Evolutionary conservation across 2,113 vertebrate genomes (phyloP), one percentile per base, ranked within the genome.

Genomic region (Podiceps cristatus): DNA sequence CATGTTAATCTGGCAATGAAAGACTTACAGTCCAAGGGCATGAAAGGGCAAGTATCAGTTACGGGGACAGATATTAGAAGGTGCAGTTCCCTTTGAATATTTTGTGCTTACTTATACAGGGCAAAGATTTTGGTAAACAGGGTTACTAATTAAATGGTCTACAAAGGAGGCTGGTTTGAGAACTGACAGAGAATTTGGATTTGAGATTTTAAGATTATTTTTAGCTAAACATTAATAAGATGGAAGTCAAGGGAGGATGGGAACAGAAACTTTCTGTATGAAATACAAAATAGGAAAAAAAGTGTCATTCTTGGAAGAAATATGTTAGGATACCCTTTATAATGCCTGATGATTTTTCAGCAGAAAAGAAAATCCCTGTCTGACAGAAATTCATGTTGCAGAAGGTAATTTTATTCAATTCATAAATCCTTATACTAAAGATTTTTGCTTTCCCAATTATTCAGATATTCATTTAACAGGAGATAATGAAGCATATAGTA

Each of bases 391-490:
- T 97, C 86, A 88, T 96, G 95, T 93, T 96, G 85, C 79, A 94
- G 80, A 91, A 97, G 88, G 68, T 81, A 97, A 96, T 96, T 97
- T 98, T 97, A 96, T 98, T 90, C 83, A 97, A 96, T 95, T 95
- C 95, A 95, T 98, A 97, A 98, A 97, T 96, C 83, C 49, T 76
- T 90, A 71, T 63, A 91, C 88, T 75, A 96, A 89, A n/a, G 8
- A 85, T 89, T 97, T 97, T 94, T 97, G 78, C 96, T 93, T 96
- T 96, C 91, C 83, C 92, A 98, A 97, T 98, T 98, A 98, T 94
- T 85, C 78, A 95, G 91, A 94, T 97, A 97, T 94, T 93, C 91
- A 87, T 97, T 97, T 87, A 81, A 85, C 20, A 33, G 60, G 86
- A 88, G 68, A 94, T 96, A 97, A 96, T 95, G 96, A 93, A 74